A percentile compares a stretch with the other conserved stretches of the same genome.
Evolutionary conservation across 2,797 vertebrate genomes (phyloP).

Genomic region (Chelon auratus): DNA sequence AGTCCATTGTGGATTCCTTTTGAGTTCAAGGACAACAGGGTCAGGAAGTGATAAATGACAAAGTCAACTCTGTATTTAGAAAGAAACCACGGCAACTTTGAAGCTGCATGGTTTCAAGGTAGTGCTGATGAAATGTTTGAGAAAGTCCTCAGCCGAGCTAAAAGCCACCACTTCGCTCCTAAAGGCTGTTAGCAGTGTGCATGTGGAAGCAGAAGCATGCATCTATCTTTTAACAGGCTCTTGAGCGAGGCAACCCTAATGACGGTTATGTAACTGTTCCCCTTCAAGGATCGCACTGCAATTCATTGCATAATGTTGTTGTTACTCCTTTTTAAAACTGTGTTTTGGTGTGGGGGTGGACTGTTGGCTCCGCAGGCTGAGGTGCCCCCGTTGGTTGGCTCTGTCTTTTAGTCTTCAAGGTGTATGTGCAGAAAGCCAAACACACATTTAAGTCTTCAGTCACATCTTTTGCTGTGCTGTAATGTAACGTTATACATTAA

Average conservation of each 20-base stretch:
- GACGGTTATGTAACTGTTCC: constrained; percentile 73
- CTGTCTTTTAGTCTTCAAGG: constrained; percentile 8
- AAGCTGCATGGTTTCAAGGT: constrained; percentile 11
- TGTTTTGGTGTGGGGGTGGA: constrained; percentile 25
- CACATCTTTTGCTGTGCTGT: too few relatives aligned
- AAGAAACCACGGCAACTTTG: background rate
- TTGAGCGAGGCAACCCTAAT: constrained; percentile 60
- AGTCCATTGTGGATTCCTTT: background rate
- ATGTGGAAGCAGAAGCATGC: constrained; percentile 45
- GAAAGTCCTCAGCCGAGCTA: constrained; percentile 35
- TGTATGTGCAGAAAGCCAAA: background rate
- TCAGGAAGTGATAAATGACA: background rate
- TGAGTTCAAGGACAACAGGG: background rate
- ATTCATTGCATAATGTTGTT: constrained; percentile 66
- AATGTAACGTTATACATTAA: too few relatives aligned
- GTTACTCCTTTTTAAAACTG: constrained; percentile 38
- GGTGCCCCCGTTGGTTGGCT: background rate
- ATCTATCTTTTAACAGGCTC: constrained; percentile 74
- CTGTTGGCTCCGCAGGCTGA: background rate
- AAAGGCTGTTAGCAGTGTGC: constrained; percentile 54
- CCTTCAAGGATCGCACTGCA: constrained; percentile 55
- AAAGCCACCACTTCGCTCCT: constrained; percentile 45
- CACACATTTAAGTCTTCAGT: background rate
- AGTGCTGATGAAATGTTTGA: constrained; percentile 34
- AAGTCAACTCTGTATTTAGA: background rate